phyloP scores from a whole-genome alignment of 30 jellyfish, hydroid and myxozoan genomes.

The Sanderia malayensis region DNA sequence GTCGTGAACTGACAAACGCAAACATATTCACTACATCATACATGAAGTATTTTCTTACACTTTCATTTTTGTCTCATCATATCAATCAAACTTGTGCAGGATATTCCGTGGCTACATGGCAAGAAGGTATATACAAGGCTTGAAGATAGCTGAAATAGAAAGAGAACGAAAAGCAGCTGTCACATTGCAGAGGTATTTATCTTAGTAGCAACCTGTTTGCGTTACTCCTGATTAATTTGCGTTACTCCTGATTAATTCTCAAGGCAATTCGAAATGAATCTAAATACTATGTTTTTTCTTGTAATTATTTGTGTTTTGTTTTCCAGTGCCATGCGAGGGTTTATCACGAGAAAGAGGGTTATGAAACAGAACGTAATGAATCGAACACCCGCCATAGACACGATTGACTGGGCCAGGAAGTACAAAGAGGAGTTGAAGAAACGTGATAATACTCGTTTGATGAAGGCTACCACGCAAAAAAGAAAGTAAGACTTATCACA shows the following conservation, averaged over 20 bases:
- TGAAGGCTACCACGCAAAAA: slow-evolving; percentile 49
- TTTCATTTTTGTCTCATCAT: too few relatives aligned
- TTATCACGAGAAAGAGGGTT: slow-evolving; percentile 41
- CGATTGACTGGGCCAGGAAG: slow-evolving; percentile 54
- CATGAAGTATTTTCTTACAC: too few relatives aligned
- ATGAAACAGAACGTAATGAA: slow-evolving; percentile 57
- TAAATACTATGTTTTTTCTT: too few relatives aligned
- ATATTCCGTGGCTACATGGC: slow-evolving; percentile 90
- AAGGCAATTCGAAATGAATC: too few relatives aligned
- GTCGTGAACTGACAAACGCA: too few relatives aligned
- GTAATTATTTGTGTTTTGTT: too few relatives aligned
- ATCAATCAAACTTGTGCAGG: too few relatives aligned
- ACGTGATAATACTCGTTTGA: slow-evolving; percentile 47
- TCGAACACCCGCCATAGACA: slow-evolving; percentile 57
- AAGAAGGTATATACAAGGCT: slow-evolving; percentile 57
- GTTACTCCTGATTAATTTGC: too few relatives aligned
- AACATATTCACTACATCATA: too few relatives aligned
- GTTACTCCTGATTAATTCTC: too few relatives aligned
- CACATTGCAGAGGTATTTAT: slow-evolving; percentile 54
- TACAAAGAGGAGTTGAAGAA: slow-evolving; percentile 58
- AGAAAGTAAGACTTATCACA: slow-evolving; percentile 16
- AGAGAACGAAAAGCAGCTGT: slow-evolving; percentile 70
- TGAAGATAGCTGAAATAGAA: slow-evolving; percentile 49
- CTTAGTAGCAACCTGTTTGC: too few relatives aligned
- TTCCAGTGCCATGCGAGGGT: slow-evolving; percentile 67